Percentiles rank a stretch among this genome's conserved stretches.
Evolutionary conservation across 2,797 vertebrate genomes (phyloP).

Genomic region (Siniperca scherzeri): DNA sequence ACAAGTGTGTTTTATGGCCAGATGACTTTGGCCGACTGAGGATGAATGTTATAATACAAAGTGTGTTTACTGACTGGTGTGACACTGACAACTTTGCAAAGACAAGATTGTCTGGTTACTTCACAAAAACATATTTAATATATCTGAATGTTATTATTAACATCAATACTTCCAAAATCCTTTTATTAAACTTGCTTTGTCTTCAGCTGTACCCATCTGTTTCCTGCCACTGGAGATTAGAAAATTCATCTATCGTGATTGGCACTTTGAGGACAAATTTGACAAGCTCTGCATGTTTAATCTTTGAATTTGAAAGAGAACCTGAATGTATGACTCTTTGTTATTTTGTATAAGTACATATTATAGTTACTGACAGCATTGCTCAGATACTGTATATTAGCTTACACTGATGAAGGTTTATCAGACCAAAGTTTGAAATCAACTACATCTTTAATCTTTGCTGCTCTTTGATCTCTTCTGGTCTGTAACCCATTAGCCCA

Average conservation of each 20-base stretch:
- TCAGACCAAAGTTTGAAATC: constrained; percentile 21
- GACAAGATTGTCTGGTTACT: constrained; percentile 13
- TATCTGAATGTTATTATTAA: constrained; percentile 9
- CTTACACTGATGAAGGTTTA: constrained; percentile 14
- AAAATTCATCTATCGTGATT: constrained; percentile 86
- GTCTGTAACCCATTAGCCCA: background rate
- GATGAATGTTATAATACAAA: constrained; percentile 77
- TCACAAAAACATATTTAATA: constrained; percentile 25
- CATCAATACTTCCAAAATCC: constrained; percentile 16
- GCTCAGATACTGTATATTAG: constrained; percentile 1
- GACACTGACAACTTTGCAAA: constrained; percentile 1
- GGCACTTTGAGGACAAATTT: constrained; percentile 89
- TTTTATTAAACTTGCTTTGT: constrained; percentile 45
- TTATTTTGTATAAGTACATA: constrained; percentile 16
- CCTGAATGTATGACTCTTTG: constrained; percentile 7
- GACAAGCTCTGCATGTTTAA: constrained; percentile 84
- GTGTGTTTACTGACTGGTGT: constrained; percentile 13
- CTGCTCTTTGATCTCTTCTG: constrained; percentile 34
- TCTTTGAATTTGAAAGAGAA: constrained; percentile 35
- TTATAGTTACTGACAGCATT: constrained; percentile 1
- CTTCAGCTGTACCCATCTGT: constrained; percentile 16
- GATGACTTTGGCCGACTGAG: constrained; percentile 69
- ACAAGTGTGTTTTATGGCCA: constrained; percentile 42
- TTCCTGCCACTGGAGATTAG: constrained; percentile 85
- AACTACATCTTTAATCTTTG: constrained; percentile 16